Percentiles rank a stretch among this genome's conserved stretches.
These are phyloP conservation scores for Myotis yumanensis DNA, from an alignment of 2,113 vertebrate genomes.

Conservation along the genomic window DNA sequence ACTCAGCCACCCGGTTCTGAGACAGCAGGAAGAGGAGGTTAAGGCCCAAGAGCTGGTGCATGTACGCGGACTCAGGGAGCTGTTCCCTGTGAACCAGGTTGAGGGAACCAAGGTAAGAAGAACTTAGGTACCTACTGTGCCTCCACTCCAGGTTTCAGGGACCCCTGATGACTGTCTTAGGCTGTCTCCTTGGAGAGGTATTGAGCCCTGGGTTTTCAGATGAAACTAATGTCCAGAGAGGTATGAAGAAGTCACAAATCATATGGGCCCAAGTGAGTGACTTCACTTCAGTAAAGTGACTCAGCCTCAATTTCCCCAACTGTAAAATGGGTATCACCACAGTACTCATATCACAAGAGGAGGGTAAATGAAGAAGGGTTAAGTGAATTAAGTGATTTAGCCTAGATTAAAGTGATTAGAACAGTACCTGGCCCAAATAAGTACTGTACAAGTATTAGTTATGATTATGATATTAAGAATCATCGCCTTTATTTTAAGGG, in stretches of 20 bases:
- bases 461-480: background rate
- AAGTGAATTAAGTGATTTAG: background rate
- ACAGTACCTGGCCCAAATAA: background rate
- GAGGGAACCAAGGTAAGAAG: conserved; percentile 11
- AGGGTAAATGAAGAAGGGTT: background rate
- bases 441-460: background rate
- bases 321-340: background rate
- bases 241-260: background rate
- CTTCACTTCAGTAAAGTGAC: background rate
- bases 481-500: background rate
- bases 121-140: background rate
- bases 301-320: background rate
- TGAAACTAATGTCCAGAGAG: conserved; percentile 6
- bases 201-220: background rate
- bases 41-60: conserved; percentile 94
- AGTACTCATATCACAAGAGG: background rate
- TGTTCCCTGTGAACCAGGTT: conserved; percentile 85
- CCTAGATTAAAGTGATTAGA: background rate
- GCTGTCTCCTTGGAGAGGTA: background rate
- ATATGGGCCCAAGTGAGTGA: background rate
- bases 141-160: background rate
- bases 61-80: conserved; percentile 92
- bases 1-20: conserved; percentile 96
- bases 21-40: conserved; percentile 97
- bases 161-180: background rate